Evolutionary conservation across 2,113 vertebrate genomes (phyloP), one percentile per base, ranked within the genome.

Genomic region (Lepidothrix coronata): DNA sequence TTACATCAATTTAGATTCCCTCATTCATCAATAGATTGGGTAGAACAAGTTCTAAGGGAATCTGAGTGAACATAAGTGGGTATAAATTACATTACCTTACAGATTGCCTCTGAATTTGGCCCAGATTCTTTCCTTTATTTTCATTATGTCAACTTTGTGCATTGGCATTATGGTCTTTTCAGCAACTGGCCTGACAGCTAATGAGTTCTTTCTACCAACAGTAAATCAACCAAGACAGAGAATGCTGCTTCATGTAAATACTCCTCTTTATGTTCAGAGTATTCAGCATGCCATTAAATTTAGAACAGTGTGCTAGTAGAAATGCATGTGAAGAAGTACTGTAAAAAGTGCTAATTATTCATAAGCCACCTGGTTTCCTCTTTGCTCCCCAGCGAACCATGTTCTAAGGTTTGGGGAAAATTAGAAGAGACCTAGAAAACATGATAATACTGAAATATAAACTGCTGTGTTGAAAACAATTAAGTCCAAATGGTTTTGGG

Each of bases 61-160:
- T 93, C 82, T 84, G 76, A 91, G 83, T 72, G 83, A 94, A 61
- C 70, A 27, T 96, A 97, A 97, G 85, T 83, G 68, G 76, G 58
- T 94, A 84, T 96, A 97, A 96, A 97, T 96, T 93, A 68, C 76
- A 93, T 94, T 96, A 95, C 88, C 76, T 93, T 97, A 92, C 95
- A 96, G 92, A 93, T 78, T 93, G 85, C 83, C 63, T 92, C 68
- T 89, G 88, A 96, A 91, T 96, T 96, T 97, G 90, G 93, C 92
- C 95, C 92, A 88, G 70, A 89, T 94, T 92, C 85, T 93, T 95
- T 88, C 83, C 85, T 96, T 97, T 96, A 92, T 96, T 96, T 96
- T 96, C 95, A 95, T 96, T 93, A 92, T 94, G 96, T 96, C 95
- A 95, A 65, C 93, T 93, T 94, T 57, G 82, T 83, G 88, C 88